Base-by-base conservation (phyloP, 2,113 vertebrate species). In the Alaudala cheleensis region DNA sequence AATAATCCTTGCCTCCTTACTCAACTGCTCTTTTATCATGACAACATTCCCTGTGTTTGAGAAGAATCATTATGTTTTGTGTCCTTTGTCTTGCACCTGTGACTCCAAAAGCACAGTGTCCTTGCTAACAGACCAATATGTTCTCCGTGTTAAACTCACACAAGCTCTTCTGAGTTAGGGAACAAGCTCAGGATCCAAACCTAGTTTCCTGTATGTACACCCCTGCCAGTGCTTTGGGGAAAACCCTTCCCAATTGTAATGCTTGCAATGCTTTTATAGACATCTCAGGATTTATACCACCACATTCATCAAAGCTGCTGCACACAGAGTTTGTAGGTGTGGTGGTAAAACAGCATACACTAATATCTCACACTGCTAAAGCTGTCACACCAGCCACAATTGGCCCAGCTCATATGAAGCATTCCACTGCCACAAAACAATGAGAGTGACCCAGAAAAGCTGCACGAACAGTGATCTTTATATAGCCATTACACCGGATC, bases 371-470 rank as follows among this genome's bases (percentile, higher is more conserved):
- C 23, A 14, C 39, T 78, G 31, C 60, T 67, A 11, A 24, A 93
- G 39, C 74, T 94, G 74, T 67, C 64, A 53, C 5, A 1, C 31
- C 61, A 81, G 60, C 9, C 40, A 74, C 72, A 66, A 65, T 17
- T 3, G 1, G 56, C 47, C 23, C n/a, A 51, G 58, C 47, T 82
- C 34, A 10, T 19, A 12, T 49, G 77, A 90, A 69, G 72, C 50
- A 50, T 81, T 90, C 69, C 15, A 49, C 49, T 85, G 76, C 65
- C 79, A 92, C 71, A 78, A 88, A 86, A 89, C 60, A 86, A 69
- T 14, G 70, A 86, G 57, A 67, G n/a, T 61, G 83, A 90, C 64
- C 80, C 90, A 93, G 88, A 94, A 95, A 93, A 95, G 31, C 4
- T 45, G 56, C 33, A 49, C 1, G 1, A 47, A 42, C 22, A 4